Conservation (phyloP, 2,888 invertebrate species). For the Allacma fusca region DNA sequence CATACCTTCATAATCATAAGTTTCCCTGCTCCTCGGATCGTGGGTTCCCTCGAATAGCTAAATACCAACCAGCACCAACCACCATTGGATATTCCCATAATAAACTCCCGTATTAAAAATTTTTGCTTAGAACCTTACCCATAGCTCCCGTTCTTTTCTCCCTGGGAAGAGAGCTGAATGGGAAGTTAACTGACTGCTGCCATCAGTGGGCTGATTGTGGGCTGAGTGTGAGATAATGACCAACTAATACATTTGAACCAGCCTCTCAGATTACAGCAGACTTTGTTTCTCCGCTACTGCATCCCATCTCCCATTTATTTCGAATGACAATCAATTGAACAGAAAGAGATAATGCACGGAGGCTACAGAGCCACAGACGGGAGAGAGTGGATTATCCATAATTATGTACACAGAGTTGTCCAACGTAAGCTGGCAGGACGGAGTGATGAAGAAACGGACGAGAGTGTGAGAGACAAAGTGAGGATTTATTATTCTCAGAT, state of each 20-base stretch:
- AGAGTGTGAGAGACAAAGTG: slow-evolving; percentile 14
- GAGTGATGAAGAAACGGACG: neutral
- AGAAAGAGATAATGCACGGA: neutral
- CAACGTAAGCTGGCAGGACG: neutral
- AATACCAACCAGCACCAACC: too few relatives aligned
- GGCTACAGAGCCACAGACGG: too few relatives aligned
- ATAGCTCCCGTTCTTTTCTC: too few relatives aligned
- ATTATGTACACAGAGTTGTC: neutral
- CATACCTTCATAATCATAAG: too few relatives aligned
- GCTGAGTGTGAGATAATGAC: neutral
- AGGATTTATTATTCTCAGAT: slow-evolving; percentile 17
- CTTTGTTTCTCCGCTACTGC: slow-evolving; percentile 6
- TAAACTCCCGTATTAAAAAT: neutral
- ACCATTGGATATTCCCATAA: neutral
- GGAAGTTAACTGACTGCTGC: too few relatives aligned
- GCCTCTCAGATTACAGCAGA: neutral
- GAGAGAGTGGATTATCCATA: too few relatives aligned
- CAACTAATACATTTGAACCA: neutral
- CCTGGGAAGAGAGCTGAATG: too few relatives aligned
- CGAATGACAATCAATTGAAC: slow-evolving; percentile 37
- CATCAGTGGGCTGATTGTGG: too few relatives aligned
- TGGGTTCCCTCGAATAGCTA: too few relatives aligned
- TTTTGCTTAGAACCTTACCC: neutral
- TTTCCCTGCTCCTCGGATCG: too few relatives aligned
- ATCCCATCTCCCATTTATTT: neutral